phyloP scores from a whole-genome alignment of 2,797 vertebrate genomes.

The Manis javanica region DNA sequence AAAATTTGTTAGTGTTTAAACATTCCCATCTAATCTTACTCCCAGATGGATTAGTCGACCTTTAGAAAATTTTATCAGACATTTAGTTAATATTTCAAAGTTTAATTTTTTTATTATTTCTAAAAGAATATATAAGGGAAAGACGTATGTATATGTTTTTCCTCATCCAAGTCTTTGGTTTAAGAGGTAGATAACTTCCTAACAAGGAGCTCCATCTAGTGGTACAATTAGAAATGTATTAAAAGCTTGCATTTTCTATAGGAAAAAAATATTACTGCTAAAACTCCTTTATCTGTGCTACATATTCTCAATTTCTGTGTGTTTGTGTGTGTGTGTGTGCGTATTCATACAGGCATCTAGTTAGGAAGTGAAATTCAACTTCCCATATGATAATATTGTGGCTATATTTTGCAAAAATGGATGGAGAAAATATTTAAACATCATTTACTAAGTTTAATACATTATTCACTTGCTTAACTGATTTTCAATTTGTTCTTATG shows the following conservation, averaged over 20 bases:
- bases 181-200: constrained; percentile 49
- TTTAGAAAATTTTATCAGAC: not conserved
- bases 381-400: not conserved
- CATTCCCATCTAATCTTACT: not conserved
- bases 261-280: not conserved
- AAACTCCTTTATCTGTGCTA: not conserved
- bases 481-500: not conserved
- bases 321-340: not conserved
- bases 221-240: constrained; percentile 39
- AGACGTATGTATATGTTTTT: not conserved
- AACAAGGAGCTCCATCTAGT: constrained; percentile 84
- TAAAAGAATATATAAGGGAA: constrained; percentile 8
- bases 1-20: not conserved
- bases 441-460: not conserved
- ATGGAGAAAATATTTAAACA: not conserved
- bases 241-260: not conserved
- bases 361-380: not conserved
- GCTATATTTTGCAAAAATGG: not conserved
- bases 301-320: not conserved
- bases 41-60: not conserved
- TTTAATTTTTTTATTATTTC: not conserved
- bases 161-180: not conserved
- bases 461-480: not conserved
- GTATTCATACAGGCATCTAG: not conserved
- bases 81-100: not conserved